Conservation (phyloP, 2,888 invertebrate genomes). For the Sturmia bella region DNA sequence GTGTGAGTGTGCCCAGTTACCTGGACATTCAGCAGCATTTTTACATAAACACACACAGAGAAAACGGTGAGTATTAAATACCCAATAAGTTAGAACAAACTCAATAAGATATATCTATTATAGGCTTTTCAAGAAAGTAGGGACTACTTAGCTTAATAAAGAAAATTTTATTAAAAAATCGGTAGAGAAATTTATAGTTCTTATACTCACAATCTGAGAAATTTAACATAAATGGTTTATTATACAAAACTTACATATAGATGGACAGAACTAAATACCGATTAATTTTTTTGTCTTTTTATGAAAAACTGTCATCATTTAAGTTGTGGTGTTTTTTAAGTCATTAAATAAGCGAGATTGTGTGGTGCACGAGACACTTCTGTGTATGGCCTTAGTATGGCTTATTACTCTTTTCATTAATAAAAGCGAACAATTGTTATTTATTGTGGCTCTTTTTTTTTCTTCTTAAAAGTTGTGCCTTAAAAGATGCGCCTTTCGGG, state of each 20-base stretch:
- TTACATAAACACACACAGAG: no score
- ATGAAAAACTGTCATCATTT: constrained; percentile 64
- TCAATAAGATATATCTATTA: no score
- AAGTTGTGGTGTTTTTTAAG: constrained; percentile 58
- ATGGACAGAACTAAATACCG: not conserved
- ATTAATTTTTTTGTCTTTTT: not conserved
- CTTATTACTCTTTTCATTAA: constrained; percentile 5
- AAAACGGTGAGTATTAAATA: no score
- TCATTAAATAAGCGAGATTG: constrained; percentile 52
- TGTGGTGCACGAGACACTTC: constrained; percentile 14
- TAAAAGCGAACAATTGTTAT: constrained; percentile 44
- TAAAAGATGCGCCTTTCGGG: not conserved
- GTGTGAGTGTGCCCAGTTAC: no score
- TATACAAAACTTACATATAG: not conserved
- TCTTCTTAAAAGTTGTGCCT: constrained; percentile 47
- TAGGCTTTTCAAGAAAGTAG: no score
- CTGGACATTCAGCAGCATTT: no score
- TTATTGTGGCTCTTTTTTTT: constrained; percentile 14
- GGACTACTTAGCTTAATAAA: no score
- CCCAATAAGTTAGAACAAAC: no score
- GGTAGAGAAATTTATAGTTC: no score
- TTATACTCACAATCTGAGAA: no score
- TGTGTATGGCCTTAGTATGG: not conserved
- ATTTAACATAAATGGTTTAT: no score
- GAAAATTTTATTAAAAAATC: no score